phyloP scores from a whole-genome alignment of 2,113 vertebrate species.

The Calonectris borealis region DNA sequence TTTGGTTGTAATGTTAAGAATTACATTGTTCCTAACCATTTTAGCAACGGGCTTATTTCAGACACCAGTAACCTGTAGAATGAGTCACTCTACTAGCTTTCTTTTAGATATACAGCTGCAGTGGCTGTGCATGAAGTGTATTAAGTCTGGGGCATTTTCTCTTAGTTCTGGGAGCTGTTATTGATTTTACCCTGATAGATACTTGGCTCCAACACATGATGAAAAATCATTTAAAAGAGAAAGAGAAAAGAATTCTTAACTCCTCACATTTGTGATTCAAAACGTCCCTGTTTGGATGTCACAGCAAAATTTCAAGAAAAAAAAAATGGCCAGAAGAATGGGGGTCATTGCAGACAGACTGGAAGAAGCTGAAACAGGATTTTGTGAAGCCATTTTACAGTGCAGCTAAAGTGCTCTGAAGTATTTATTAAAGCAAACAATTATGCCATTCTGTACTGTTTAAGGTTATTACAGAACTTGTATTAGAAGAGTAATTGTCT shows the following conservation, averaged over 20 bases:
- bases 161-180: conserved; percentile 45
- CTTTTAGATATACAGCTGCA: conserved; percentile 19
- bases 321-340: conserved; percentile 10
- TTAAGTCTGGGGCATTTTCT: conserved; percentile 59
- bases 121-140: conserved; percentile 13
- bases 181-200: conserved; percentile 73
- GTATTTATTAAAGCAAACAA: conserved; percentile 23
- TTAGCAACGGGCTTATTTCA: conserved; percentile 26
- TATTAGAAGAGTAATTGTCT: conserved; percentile 44
- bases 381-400: conserved; percentile 51
- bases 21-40: background rate
- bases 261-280: conserved; percentile 59
- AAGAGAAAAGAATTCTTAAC: conserved; percentile 53
- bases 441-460: conserved; percentile 17
- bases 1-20: background rate
- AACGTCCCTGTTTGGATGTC: conserved; percentile 12
- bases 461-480: conserved; percentile 30
- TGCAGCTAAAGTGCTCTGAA: background rate
- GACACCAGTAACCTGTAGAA: conserved; percentile 16
- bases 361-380: conserved; percentile 42
- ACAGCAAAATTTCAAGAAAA: conserved; percentile 50
- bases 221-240: conserved; percentile 69
- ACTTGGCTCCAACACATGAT: conserved; percentile 53
- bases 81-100: conserved; percentile 27
- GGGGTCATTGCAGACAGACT: background rate